Evolutionary conservation across 2,797 vertebrate species (phyloP).

Genomic region (Margarornis squamiger): DNA sequence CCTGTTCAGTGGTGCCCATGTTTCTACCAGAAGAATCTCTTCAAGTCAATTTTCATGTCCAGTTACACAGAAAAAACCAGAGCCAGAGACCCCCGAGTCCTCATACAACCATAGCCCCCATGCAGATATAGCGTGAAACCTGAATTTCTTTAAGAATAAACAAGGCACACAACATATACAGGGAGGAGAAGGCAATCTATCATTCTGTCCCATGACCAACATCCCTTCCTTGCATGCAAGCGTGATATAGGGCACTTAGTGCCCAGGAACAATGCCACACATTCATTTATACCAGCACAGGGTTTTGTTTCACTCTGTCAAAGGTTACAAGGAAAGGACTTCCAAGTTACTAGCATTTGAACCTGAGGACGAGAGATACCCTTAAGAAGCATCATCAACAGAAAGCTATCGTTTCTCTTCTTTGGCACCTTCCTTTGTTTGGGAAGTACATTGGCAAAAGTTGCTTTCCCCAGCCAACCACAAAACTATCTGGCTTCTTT

Average conservation of each 20-base stretch:
- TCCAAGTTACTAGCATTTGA: background rate
- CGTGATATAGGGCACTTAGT: background rate
- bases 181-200: background rate
- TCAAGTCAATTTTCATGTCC: background rate
- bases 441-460: background rate
- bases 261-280: background rate
- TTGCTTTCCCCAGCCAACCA: background rate
- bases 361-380: background rate
- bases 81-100: background rate
- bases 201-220: background rate
- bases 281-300: fast-evolving
- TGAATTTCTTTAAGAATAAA: background rate
- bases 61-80: background rate
- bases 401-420: background rate
- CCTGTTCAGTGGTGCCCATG: background rate
- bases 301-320: background rate
- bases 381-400: background rate
- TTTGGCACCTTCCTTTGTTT: background rate
- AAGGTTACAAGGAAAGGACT: background rate
- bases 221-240: background rate
- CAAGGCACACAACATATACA: fast-evolving
- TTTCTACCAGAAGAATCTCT: background rate
- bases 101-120: background rate
- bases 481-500: background rate
- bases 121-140: background rate